A percentile compares a stretch with the other conserved stretches of the same genome.
Evolutionary conservation across 2,113 vertebrate species (phyloP).

Genomic region (Egretta garzetta): DNA sequence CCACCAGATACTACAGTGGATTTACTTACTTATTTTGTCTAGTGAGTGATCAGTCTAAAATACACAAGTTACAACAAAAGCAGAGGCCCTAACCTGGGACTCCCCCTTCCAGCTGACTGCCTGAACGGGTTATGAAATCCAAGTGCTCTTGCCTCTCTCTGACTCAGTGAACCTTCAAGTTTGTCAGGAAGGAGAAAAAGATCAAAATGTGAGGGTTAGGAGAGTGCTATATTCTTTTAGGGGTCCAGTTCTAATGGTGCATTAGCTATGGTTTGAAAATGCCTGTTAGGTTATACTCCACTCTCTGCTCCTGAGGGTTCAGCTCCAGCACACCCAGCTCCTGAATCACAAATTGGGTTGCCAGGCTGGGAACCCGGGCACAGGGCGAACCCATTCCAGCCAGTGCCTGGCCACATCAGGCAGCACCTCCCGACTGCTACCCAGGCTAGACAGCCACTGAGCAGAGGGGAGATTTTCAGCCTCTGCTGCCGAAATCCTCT

Average conservation of each 20-base stretch:
- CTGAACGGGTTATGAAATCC: background rate
- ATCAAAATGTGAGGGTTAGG: fast-evolving
- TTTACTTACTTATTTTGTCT: background rate
- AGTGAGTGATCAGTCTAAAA: background rate
- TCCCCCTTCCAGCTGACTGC: background rate
- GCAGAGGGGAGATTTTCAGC: background rate
- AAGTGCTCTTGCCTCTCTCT: background rate
- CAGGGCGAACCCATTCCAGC: background rate
- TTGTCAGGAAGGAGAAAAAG: background rate
- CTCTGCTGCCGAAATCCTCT: background rate
- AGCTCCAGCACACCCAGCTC: background rate
- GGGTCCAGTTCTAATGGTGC: background rate
- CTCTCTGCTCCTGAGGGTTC: background rate
- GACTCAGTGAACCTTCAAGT: background rate
- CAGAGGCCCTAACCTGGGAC: background rate
- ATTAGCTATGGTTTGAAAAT: background rate
- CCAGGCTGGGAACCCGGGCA: background rate
- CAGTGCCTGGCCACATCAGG: background rate
- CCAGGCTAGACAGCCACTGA: background rate
- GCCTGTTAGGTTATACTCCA: background rate
- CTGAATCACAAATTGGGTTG: background rate
- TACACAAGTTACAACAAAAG: background rate
- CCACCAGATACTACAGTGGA: background rate
- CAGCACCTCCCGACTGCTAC: background rate
- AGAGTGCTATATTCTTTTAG: background rate